Base-by-base conservation (phyloP, 1,140 invertebrate species). In the Lasaia peninsularis region DNA sequence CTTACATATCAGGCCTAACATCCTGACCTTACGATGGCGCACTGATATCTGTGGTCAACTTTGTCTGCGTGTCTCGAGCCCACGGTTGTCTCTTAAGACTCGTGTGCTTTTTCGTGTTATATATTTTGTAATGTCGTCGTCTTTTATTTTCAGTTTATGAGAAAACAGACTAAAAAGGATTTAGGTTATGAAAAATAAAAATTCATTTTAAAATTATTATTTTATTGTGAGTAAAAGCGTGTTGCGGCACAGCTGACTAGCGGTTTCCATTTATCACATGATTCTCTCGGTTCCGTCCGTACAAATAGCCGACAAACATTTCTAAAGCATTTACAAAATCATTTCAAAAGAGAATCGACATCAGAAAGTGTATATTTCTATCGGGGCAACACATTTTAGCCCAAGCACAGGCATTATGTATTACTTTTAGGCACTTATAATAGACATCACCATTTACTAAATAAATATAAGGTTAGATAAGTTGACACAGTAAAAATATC, bases 211-310 rank as follows among this genome's bases (percentile, higher is more conserved):
- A 48, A 48, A 48, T 84, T 83, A 75, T 73, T 79, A 81, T 73
- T 77, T 87, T 78, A 84, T 84, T 87, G 79, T 87, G 84, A 87
- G 79, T 87, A 84, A 78, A 87, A 86, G 84, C 84, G 80, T 84
- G 82, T 82, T 68, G 82, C 80, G 79, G 80, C 80, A 82, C 81
- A 75, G 75, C 79, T 87, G 84, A 87, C 84, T 87, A 87, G 84
- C 84, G 75, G 66, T 73, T 77, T 75, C 71, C 77, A 48, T 24
- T 77, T 80, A 86, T 83, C 80, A 82, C 82, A 81, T 83, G 75
- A 83, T 75, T 76, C 44, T 48, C 44, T 48, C 18, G 21, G 44
- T 48, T 18, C 10, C 44, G 18, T 20, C 20, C 44, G 21, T n/a
- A 48, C 20, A 44, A 18, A 21, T 48, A 11, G 20, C 44, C 21